These are phyloP conservation scores for Biston betularia DNA, from an alignment of 2,888 invertebrate species.

Conservation along the genomic window DNA sequence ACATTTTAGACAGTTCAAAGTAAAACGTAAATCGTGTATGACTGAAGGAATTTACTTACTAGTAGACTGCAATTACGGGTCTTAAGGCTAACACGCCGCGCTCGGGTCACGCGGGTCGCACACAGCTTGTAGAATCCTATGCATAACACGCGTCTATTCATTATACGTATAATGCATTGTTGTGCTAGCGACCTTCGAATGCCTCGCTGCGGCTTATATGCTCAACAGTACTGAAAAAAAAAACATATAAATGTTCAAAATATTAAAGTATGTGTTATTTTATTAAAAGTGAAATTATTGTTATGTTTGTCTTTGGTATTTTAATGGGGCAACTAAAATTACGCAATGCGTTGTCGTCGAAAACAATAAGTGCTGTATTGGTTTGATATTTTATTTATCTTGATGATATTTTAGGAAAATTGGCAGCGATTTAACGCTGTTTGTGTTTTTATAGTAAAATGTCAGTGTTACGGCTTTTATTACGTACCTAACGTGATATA, in stretches of 20 bases:
- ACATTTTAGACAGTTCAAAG: constrained; percentile 40
- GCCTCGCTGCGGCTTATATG: constrained; percentile 39
- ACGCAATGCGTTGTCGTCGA: constrained; percentile 26
- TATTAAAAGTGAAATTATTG: constrained; percentile 39
- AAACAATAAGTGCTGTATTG: constrained; percentile 23
- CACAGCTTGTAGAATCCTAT: neutral
- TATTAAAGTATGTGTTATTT: constrained; percentile 38
- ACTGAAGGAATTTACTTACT: constrained; percentile 42
- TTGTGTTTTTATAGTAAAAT: constrained; percentile 34
- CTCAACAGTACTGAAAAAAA: constrained; percentile 44
- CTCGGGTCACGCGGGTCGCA: constrained; percentile 40
- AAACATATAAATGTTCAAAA: constrained; percentile 45
- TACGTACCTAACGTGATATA: constrained; percentile 8
- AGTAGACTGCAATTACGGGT: constrained; percentile 61
- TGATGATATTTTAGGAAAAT: constrained; percentile 39
- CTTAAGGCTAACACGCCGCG: constrained; percentile 48
- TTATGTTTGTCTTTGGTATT: constrained; percentile 43
- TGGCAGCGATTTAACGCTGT: constrained; percentile 33
- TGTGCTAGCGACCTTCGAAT: constrained; percentile 37
- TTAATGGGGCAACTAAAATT: constrained; percentile 36
- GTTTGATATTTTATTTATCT: constrained; percentile 38
- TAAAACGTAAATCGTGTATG: constrained; percentile 41
- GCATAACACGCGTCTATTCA: constrained; percentile 26
- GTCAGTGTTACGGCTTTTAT: constrained; percentile 39
- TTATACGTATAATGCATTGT: constrained; percentile 31